These are phyloP conservation scores for Budorcas taxicolor DNA, from an alignment of 2,113 vertebrate genomes.

Conservation along the genomic window DNA sequence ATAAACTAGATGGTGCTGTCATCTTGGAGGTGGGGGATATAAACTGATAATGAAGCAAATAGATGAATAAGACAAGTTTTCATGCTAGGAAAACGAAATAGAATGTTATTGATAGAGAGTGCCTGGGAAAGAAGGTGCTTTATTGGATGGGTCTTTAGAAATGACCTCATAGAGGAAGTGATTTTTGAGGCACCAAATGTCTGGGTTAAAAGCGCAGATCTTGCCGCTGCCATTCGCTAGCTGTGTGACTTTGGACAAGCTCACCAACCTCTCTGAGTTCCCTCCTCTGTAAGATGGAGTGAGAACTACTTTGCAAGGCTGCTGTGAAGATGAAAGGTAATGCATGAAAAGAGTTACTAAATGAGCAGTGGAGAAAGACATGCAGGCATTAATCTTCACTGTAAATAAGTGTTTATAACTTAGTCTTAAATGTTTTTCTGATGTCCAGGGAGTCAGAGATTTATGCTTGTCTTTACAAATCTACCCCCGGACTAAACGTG, in stretches of 20 bases:
- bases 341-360: not conserved
- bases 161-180: not conserved
- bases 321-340: not conserved
- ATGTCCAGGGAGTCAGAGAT: slow-evolving; percentile 8
- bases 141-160: not conserved
- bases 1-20: not conserved
- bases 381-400: not conserved
- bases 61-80: not conserved
- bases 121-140: not conserved
- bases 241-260: not conserved
- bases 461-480: not conserved
- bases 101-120: not conserved
- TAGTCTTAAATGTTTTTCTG: not conserved
- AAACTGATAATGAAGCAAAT: slow-evolving; percentile 10
- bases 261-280: not conserved
- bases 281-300: not conserved
- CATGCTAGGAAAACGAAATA: not conserved
- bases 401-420: not conserved
- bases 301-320: not conserved
- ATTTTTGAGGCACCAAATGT: not conserved
- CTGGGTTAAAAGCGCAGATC: not conserved
- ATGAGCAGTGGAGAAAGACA: not conserved
- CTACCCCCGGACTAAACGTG: not conserved
- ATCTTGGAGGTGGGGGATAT: not conserved
- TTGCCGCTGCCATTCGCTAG: not conserved